Conservation (phyloP, 2,797 vertebrate species). For the Catharus ustulatus region DNA sequence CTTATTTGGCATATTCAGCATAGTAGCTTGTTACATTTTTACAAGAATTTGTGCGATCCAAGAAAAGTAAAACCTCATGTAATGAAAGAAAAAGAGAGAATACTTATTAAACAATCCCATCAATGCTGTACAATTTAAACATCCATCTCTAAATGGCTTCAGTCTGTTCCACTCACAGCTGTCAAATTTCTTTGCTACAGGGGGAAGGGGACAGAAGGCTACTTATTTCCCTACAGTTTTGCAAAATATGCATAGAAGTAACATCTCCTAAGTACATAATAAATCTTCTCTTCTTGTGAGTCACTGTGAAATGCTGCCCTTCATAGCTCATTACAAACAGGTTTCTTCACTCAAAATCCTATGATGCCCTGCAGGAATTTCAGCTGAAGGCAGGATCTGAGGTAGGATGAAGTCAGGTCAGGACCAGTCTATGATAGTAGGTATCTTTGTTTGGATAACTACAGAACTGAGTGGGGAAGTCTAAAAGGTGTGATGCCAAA, state of each 20-base stretch:
- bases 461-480: not conserved
- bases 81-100: conserved; percentile 45
- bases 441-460: not conserved
- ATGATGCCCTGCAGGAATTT: not conserved
- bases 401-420: not conserved
- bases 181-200: not conserved
- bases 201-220: not conserved
- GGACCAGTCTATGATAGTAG: not conserved
- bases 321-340: not conserved
- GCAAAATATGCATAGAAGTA: not conserved
- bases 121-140: conserved; percentile 1
- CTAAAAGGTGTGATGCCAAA: not conserved
- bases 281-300: not conserved
- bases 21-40: conserved; percentile 55
- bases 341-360: not conserved
- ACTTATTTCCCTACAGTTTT: not conserved
- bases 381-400: not conserved
- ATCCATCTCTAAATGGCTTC: conserved; percentile 20
- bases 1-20: conserved; percentile 49
- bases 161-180: not conserved
- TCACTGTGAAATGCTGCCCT: not conserved
- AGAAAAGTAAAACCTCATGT: conserved; percentile 48
- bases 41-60: conserved; percentile 37
- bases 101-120: conserved; percentile 18
- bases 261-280: not conserved